Conservation (phyloP, 1,140 invertebrate genomes). For the Drosophila quadrilineata region DNA sequence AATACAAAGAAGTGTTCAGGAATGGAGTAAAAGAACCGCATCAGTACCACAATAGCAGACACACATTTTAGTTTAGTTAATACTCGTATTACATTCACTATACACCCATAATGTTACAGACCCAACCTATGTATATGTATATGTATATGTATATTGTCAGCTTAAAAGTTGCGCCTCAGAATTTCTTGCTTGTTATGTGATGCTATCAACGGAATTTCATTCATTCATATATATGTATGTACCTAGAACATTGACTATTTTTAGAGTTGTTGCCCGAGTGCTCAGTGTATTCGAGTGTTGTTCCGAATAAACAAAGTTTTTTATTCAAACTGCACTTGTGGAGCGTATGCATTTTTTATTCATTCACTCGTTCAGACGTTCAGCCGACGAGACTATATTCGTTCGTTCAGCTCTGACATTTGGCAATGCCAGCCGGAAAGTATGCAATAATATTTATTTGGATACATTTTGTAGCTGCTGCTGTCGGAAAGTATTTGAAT, state of each 20-base stretch:
- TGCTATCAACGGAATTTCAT: constrained; percentile 52
- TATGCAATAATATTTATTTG: neutral
- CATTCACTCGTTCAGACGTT: neutral
- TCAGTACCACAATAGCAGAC: constrained; percentile 12
- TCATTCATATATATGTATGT: too few relatives aligned
- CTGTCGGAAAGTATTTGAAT: constrained; percentile 31
- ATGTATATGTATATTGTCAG: too few relatives aligned
- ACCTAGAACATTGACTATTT: constrained; percentile 50
- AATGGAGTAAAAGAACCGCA: neutral
- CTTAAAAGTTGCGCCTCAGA: constrained; percentile 39
- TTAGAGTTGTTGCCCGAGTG: constrained; percentile 29
- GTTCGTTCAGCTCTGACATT: too few relatives aligned
- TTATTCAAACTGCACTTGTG: constrained; percentile 30
- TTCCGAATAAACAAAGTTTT: constrained; percentile 60
- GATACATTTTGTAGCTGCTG: neutral
- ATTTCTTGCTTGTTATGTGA: constrained; percentile 60
- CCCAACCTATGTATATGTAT: too few relatives aligned
- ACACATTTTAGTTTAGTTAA: constrained; percentile 34
- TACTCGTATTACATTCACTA: constrained; percentile 24
- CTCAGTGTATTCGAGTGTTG: constrained; percentile 30
- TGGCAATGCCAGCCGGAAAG: neutral
- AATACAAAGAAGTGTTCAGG: constrained; percentile 23
- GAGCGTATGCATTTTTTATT: neutral
- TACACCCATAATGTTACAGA: too few relatives aligned
- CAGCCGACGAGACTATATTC: neutral